A percentile compares a stretch with the other conserved stretches of the same genome.
Evolutionary conservation across 1,140 invertebrate genomes (phyloP).

Genomic region (Drosophila guanche): DNA sequence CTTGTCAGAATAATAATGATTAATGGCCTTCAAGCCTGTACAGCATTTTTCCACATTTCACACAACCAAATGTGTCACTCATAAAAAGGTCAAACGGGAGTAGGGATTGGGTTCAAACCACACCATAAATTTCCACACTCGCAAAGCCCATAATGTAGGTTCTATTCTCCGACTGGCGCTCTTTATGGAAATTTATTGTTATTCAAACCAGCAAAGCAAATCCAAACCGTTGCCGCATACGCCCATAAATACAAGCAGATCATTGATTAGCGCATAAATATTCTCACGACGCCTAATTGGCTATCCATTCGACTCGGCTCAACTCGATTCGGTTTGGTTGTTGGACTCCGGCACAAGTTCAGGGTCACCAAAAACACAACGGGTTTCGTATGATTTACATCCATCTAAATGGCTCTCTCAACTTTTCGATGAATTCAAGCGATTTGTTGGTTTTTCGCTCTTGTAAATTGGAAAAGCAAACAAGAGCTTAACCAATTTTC

Average conservation of each 20-base stretch:
- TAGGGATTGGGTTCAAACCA: conserved; percentile 12
- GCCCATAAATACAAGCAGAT: conserved; percentile 43
- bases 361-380: conserved; percentile 45
- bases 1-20: conserved; percentile 34
- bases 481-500: conserved; percentile 24
- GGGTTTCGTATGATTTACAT: conserved; percentile 42
- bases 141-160: conserved; percentile 21
- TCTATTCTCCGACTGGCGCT: conserved; percentile 2
- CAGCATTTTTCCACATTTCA: conserved; percentile 30
- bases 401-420: conserved; percentile 24
- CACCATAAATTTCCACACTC: conserved; percentile 29
- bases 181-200: conserved; percentile 35
- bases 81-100: conserved; percentile 16
- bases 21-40: conserved; percentile 18
- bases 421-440: conserved; percentile 12
- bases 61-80: conserved; percentile 39
- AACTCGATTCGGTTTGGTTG: neutral
- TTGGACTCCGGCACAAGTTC: conserved; percentile 48
- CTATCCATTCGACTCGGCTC: conserved; percentile 1
- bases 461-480: conserved; percentile 49
- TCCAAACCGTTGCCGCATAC: conserved; percentile 18
- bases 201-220: conserved; percentile 15
- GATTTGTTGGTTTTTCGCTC: conserved; percentile 56
- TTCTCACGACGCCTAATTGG: conserved; percentile 55
- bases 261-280: conserved; percentile 74